phyloP scores from a whole-genome alignment of 2,888 invertebrate species.

The Nyleta sp. region DNA sequence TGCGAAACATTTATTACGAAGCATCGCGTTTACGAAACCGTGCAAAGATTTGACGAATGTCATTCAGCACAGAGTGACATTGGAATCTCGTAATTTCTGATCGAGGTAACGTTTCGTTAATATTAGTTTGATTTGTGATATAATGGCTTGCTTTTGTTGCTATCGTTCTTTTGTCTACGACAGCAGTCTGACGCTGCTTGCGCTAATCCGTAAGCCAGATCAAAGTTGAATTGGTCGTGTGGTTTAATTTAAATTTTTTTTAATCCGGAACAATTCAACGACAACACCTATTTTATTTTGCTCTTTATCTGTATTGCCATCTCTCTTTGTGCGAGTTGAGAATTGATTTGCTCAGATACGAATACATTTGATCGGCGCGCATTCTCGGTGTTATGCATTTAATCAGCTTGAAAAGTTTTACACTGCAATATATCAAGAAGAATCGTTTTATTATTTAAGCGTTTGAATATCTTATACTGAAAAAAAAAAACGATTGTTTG shows the following conservation, averaged over 20 bases:
- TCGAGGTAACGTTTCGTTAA: constrained; percentile 55
- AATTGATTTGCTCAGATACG: not conserved
- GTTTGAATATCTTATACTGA: too few relatives aligned
- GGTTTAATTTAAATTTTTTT: constrained; percentile 73
- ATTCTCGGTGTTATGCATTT: constrained; percentile 14
- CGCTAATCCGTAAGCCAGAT: constrained; percentile 67
- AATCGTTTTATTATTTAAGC: too few relatives aligned
- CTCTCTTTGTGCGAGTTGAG: constrained; percentile 9
- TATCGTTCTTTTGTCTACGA: constrained; percentile 59
- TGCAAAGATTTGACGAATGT: constrained; percentile 55
- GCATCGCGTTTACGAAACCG: constrained; percentile 27
- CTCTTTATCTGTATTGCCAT: constrained; percentile 16
- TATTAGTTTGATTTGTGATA: constrained; percentile 65
- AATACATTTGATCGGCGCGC: not conserved
- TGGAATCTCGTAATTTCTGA: constrained; percentile 66
- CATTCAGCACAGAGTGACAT: constrained; percentile 55
- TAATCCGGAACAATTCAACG: constrained; percentile 30
- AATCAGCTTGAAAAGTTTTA: constrained; percentile 25
- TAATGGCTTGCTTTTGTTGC: constrained; percentile 52
- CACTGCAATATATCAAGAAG: not conserved
- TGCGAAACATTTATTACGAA: constrained; percentile 31
- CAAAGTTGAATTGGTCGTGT: constrained; percentile 72
- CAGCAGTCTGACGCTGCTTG: constrained; percentile 46
- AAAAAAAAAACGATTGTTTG: too few relatives aligned
- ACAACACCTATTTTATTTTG: constrained; percentile 36